Base-by-base conservation (phyloP, 2,888 invertebrate genomes). In the Stramonita haemastoma region DNA sequence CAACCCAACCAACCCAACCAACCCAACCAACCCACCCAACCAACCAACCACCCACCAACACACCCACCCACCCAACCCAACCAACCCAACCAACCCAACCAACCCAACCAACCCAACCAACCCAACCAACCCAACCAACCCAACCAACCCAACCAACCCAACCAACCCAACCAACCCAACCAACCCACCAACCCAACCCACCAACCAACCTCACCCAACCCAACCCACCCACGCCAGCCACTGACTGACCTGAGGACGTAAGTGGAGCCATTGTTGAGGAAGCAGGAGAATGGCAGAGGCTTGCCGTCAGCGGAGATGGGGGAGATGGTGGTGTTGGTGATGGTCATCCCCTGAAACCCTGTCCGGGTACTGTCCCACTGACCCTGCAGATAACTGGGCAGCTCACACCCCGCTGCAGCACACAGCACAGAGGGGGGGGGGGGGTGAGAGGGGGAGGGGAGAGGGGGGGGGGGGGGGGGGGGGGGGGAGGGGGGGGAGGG, bases 321-420 rank as follows among this genome's bases (percentile, higher is more conserved):
- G 22, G 84, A 56, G 66, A 91, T 88, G 29, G 87, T 79, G 70
- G 81, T 81, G 70, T 87, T 87, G 90, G 89, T 90, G 85, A 91
- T 86, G 79, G 66, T 46, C 86, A 91, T 79, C 70, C 85, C 89
- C 32, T 88, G 88, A 26, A 89, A 91, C 22, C 70, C 81, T 8
- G 36, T 11, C 22, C 13, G 0, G 81, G 89, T 91, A 83, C 90
- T 90, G 85, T 84, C 86, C 89, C 91, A 91, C 15, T 83, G 85
- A 22, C 91, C 91, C 5, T 36, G 34, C 89, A 91, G 90, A 11
- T 73, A 60, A 5, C 22, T 15, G 22, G 91, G 91, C 77, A 91
- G 91, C 0, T 77, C 34, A 87, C 91, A 77, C 36, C 26, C 57
- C 36, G 36, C 81, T 46, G 81, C 2, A 22, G 17, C n/a, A 73